Evolutionary conservation across 2,888 invertebrate species (phyloP).

Genomic region (Pseudanteris insignis): DNA sequence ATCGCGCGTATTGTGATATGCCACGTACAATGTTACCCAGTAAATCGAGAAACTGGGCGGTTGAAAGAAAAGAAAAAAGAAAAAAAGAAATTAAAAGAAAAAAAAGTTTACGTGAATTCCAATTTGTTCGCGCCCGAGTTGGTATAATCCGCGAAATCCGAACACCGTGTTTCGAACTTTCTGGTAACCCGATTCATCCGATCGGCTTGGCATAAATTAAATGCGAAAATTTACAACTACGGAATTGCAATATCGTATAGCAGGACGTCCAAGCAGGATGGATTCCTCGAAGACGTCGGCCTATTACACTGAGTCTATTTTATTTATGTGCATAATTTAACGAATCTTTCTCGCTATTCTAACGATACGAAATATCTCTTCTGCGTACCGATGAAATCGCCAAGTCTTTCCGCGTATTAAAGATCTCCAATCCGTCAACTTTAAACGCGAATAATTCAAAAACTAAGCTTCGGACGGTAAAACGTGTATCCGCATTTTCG

Average conservation of each 20-base stretch:
- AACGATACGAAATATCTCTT: constrained; percentile 14
- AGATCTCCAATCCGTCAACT: no score
- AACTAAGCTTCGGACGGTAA: no score
- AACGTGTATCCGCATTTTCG: no score
- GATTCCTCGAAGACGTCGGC: constrained; percentile 17
- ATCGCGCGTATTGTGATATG: neutral
- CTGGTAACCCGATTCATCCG: constrained; percentile 26
- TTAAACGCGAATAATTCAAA: no score
- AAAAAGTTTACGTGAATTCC: no score
- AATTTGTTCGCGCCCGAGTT: no score
- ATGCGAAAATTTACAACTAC: constrained; percentile 21
- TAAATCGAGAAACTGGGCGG: constrained; percentile 3
- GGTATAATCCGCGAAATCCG: constrained; percentile 18
- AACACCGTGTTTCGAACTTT: constrained; percentile 10
- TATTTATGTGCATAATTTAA: constrained; percentile 27
- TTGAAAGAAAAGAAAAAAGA: neutral
- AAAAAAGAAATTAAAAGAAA: no score
- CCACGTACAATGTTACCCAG: constrained; percentile 5
- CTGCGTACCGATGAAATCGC: constrained; percentile 8
- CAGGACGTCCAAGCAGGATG: constrained; percentile 16
- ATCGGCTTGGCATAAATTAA: constrained; percentile 27
- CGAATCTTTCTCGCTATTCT: constrained; percentile 1
- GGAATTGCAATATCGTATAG: constrained; percentile 20
- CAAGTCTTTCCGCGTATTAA: no score
- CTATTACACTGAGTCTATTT: constrained; percentile 17